Percentiles rank a stretch among this genome's conserved stretches.
These are phyloP conservation scores for Lissocephala sabroskyi DNA, from an alignment of 2,888 invertebrate genomes.

Conservation along the genomic window DNA sequence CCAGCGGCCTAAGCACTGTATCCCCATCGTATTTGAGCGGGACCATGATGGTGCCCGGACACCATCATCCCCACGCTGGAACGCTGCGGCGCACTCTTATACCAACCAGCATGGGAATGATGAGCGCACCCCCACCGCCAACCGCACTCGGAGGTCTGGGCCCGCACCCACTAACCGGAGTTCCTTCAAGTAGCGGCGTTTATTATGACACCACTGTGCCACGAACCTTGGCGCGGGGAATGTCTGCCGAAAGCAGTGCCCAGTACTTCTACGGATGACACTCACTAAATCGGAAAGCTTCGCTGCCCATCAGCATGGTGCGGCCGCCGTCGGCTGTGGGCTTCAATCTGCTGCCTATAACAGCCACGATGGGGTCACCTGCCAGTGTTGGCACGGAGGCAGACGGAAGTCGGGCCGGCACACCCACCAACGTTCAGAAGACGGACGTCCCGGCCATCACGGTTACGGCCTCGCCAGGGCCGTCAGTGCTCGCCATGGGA, in stretches of 20 bases:
- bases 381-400: slow-evolving; percentile 11
- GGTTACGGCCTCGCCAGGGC: slow-evolving; percentile 55
- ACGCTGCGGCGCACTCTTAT: slow-evolving; percentile 68
- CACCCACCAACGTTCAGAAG: slow-evolving; percentile 44
- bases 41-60: slow-evolving; percentile 67
- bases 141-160: slow-evolving; percentile 29
- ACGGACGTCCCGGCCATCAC: slow-evolving; percentile 66
- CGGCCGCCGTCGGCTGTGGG: slow-evolving; percentile 57
- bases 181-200: slow-evolving; percentile 51
- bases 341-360: slow-evolving; percentile 62
- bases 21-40: slow-evolving; percentile 67
- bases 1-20: slow-evolving; percentile 56
- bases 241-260: slow-evolving; percentile 57
- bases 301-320: slow-evolving; percentile 63
- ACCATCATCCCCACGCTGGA: slow-evolving; percentile 62
- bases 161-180: slow-evolving; percentile 45
- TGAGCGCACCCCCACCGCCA: slow-evolving; percentile 44
- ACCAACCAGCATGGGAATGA: slow-evolving; percentile 68
- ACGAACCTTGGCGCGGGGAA: slow-evolving; percentile 58
- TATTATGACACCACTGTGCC: slow-evolving; percentile 70
- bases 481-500: slow-evolving; percentile 41
- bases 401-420: slow-evolving; percentile 44
- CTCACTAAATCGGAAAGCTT: slow-evolving; percentile 67
- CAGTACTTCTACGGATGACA: slow-evolving; percentile 72
- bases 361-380: slow-evolving; percentile 58